Evolutionary conservation across 2,113 vertebrate genomes (phyloP).

Genomic region (Actinemys pallida): DNA sequence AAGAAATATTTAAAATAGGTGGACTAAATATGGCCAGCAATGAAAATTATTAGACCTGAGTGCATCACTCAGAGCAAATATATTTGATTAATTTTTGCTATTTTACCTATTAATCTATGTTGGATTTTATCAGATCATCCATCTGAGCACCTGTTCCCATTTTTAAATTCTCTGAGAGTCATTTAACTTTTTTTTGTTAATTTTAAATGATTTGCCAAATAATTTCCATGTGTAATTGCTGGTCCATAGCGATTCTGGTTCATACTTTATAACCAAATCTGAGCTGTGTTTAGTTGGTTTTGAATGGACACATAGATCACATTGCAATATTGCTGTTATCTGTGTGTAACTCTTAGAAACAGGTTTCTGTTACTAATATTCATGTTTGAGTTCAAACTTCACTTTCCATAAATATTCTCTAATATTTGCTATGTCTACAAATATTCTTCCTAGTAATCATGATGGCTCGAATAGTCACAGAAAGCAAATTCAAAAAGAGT

Average conservation of each 20-base stretch:
- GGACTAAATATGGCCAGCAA: neutral
- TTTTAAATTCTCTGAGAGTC: neutral
- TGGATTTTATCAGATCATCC: neutral
- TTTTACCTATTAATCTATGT: neutral
- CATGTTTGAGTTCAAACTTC: neutral
- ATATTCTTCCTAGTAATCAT: neutral
- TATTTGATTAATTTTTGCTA: neutral
- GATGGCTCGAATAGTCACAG: neutral
- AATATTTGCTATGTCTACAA: neutral
- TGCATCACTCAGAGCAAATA: neutral
- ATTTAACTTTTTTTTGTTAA: neutral
- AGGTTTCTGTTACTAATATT: neutral
- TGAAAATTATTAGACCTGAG: neutral
- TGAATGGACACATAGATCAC: neutral
- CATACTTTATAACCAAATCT: neutral
- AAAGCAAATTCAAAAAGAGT: neutral
- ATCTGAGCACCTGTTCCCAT: neutral
- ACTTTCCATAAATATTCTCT: neutral
- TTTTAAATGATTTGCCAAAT: neutral
- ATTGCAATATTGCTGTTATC: rapidly evolving
- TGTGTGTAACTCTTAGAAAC: neutral
- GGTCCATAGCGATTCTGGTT: neutral
- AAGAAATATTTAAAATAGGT: neutral
- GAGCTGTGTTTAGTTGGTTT: neutral
- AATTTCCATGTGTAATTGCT: slow-evolving; percentile 7